Evolutionary conservation across 2,113 vertebrate genomes (phyloP).

Genomic region (Ramphastos sulfuratus): DNA sequence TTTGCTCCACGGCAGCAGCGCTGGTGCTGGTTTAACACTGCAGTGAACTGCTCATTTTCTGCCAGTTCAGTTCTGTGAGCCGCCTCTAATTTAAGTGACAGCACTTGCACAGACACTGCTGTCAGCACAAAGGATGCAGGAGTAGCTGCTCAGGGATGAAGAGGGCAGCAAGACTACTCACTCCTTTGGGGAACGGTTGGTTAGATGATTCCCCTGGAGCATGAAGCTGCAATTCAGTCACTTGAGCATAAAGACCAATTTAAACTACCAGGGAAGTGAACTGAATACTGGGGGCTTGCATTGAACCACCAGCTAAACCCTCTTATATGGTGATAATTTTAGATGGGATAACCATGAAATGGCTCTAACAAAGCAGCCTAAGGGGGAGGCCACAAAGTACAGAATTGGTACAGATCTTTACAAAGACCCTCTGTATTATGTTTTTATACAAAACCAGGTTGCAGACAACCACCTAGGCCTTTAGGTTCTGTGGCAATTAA

Average conservation of each 20-base stretch:
- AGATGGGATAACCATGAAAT: not conserved
- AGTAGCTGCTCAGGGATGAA: not conserved
- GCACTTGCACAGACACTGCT: accelerated
- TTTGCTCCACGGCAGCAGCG: not conserved
- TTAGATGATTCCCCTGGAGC: not conserved
- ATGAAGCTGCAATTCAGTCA: not conserved
- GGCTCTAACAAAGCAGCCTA: not conserved
- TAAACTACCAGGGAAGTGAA: not conserved
- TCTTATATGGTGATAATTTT: not conserved
- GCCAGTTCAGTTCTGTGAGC: not conserved
- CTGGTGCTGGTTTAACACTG: not conserved
- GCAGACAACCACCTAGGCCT: not conserved
- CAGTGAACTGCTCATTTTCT: not conserved
- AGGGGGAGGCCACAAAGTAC: not conserved
- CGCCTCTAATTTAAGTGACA: slow-evolving; percentile 28
- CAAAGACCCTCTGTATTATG: not conserved
- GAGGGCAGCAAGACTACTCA: not conserved
- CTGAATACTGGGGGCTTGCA: not conserved
- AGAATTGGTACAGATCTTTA: not conserved
- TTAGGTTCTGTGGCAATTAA: not conserved
- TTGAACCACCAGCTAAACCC: accelerated
- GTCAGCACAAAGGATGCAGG: not conserved
- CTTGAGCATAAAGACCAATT: not conserved
- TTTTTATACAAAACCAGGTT: not conserved
- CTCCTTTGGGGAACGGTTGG: not conserved